Base-by-base conservation (phyloP, 2,113 vertebrate genomes). In the Rhadina sibilatrix region DNA sequence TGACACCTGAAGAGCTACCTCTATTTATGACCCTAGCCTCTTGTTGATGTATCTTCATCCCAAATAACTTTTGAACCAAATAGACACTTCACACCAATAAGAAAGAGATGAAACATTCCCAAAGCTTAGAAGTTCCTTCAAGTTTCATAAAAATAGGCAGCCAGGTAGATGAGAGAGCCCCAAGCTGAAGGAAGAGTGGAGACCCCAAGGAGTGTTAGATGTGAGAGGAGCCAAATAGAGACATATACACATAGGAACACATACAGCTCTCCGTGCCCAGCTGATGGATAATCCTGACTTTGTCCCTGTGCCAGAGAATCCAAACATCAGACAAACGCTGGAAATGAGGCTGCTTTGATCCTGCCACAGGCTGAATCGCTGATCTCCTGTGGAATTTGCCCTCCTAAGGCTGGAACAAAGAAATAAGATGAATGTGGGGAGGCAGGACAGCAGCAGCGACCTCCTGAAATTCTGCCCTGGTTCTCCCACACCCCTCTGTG, bases 371-470 rank as follows among this genome's bases (percentile, higher is more conserved):
- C 79, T 93, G 83, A 50, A 78, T 80, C 0, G 2, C 59, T 83
- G 83, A 90, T 94, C 15, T 66, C 68, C 80, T 83, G 11, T 75
- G 96, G 96, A 97, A 97, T 96, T 94, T 94, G 92, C 79, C 90
- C 68, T 96, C 80, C 83, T 89, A 42, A 83, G 93, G 64, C 90
- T 86, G 90, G 75, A 92, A 96, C 90, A 96, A 96, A 95, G 92
- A 33, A 83, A 10, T 38, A 50, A 42, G 83, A 80, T 89, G 89
- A 95, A 90, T 90, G 10, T 0, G 0, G 70, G 68, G 59, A 93
- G 82, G 83, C 40, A 65, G 50, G 19, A 80, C 25, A 30, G 47
- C 63, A 83, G 25, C 54, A 87, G n/a, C 2, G 4, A 93, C 56
- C 46, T 92, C 85, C 71, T 1, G 0, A 54, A 75, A 63, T 80